phyloP scores from a whole-genome alignment of 1,140 invertebrate genomes.

The Trialeurodes vaporariorum region DNA sequence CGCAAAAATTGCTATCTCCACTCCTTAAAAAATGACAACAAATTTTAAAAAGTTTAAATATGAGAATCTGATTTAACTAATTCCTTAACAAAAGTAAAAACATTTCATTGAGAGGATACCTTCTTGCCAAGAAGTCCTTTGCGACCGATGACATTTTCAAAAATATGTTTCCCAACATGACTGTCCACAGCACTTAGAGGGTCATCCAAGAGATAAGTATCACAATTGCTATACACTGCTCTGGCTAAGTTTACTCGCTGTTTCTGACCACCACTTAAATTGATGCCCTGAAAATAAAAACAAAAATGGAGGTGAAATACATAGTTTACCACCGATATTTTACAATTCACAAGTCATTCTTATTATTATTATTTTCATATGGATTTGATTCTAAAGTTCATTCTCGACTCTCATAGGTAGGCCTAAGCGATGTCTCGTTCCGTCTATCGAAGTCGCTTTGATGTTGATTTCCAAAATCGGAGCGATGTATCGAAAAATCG shows the following conservation, averaged over 20 bases:
- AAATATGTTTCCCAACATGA: conserved; percentile 92
- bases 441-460: too few relatives aligned
- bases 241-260: conserved; percentile 90
- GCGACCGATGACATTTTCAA: conserved; percentile 77
- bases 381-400: too few relatives aligned
- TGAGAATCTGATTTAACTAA: too few relatives aligned
- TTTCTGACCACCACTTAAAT: conserved; percentile 94
- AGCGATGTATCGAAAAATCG: too few relatives aligned
- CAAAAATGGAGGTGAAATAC: not conserved
- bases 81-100: too few relatives aligned
- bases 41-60: too few relatives aligned
- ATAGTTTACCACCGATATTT: not conserved
- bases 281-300: conserved; percentile 52
- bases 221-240: conserved; percentile 75
- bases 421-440: too few relatives aligned
- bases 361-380: not conserved
- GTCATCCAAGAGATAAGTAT: conserved; percentile 90
- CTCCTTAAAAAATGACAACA: too few relatives aligned
- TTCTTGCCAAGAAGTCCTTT: conserved; percentile 65
- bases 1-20: too few relatives aligned
- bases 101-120: too few relatives aligned
- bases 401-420: not conserved
- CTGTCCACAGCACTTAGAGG: conserved; percentile 91
- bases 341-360: not conserved
- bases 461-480: too few relatives aligned